Evolutionary conservation across 2,888 invertebrate species (phyloP).

Genomic region (Netelia fuscicornis): DNA sequence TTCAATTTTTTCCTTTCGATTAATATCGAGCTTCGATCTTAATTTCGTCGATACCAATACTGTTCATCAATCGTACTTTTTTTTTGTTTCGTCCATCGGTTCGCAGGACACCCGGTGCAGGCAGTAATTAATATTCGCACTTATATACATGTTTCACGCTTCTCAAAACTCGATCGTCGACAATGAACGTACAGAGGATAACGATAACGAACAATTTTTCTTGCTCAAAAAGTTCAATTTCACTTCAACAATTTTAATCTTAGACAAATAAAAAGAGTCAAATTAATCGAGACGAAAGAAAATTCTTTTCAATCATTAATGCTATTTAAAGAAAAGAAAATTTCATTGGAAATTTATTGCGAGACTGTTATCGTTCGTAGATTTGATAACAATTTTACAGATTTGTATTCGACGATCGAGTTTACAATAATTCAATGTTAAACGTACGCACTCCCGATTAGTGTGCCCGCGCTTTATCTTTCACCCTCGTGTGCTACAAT

Average conservation of each 20-base stretch:
- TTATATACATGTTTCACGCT: conserved; percentile 32
- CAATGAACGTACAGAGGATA: background rate
- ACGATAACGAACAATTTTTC: background rate
- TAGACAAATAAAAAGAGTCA: background rate
- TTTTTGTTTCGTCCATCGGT: conserved; percentile 42
- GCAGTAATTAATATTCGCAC: conserved; percentile 67
- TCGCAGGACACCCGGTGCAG: conserved; percentile 73
- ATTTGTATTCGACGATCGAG: conserved; percentile 30
- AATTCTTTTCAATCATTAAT: background rate
- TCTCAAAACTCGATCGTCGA: conserved; percentile 35
- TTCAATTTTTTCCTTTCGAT: background rate
- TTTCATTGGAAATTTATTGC: too few relatives aligned
- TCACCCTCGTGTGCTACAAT: conserved; percentile 6
- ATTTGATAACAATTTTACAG: conserved; percentile 3
- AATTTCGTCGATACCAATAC: conserved; percentile 23
- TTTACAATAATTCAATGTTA: conserved; percentile 3
- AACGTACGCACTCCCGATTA: background rate
- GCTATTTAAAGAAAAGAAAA: background rate
- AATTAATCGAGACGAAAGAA: background rate
- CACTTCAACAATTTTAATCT: background rate
- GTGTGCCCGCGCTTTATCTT: background rate
- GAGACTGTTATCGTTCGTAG: background rate
- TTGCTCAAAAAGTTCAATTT: background rate
- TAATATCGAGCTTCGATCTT: conserved; percentile 21
- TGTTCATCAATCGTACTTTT: conserved; percentile 24